Base-by-base conservation (phyloP, 2,113 vertebrate genomes). In the Felis chaus region DNA sequence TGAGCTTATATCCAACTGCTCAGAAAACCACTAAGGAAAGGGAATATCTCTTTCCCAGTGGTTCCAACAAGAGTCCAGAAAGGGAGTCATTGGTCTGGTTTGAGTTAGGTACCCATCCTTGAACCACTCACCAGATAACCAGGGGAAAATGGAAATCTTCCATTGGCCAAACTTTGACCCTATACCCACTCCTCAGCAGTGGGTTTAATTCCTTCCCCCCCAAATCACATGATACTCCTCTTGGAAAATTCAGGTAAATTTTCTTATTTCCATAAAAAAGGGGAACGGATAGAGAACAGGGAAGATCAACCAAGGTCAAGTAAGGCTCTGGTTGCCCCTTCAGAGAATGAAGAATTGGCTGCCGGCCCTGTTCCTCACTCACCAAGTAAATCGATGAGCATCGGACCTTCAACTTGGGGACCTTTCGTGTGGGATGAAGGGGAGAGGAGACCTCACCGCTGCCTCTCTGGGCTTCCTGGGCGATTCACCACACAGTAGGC, bases 341-440 rank as follows among this genome's bases (percentile, higher is more conserved):
- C 13, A 12, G 11, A 73, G 41, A 57, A 5, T 21, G 16, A 27
- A 50, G 19, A 33, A 1, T 31, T 5, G 29, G 55, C 66, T 36
- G 69, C 50, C 69, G 2, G 25, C 10, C 23, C 18, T 19, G 18
- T 29, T 23, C n/a, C 21, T 11, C 5, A 13, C 8, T 10, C 79
- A 25, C 33, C 55, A 41, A 14, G 25, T 15, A 18, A 4, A 36
- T 78, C 27, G 1, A 9, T 0, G 18, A 1, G 41, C 63, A 63
- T 55, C 39, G 0, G 19, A 0, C 10, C 7, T 29, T 39, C 57
- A 33, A 50, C 8, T 2, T 33, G 21, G 16, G 48, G 41, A 14
- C 33, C 1, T 5, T 9, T 0, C 0, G 1, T 3, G 41, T 5
- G 4, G 36, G 16, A 57, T 61, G 66, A n/a, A 23, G 6, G 13